Percentiles rank a stretch among this genome's conserved stretches.
phyloP scores from a whole-genome alignment of 2,113 vertebrate species.

The Beaufortia kweichowensis region DNA sequence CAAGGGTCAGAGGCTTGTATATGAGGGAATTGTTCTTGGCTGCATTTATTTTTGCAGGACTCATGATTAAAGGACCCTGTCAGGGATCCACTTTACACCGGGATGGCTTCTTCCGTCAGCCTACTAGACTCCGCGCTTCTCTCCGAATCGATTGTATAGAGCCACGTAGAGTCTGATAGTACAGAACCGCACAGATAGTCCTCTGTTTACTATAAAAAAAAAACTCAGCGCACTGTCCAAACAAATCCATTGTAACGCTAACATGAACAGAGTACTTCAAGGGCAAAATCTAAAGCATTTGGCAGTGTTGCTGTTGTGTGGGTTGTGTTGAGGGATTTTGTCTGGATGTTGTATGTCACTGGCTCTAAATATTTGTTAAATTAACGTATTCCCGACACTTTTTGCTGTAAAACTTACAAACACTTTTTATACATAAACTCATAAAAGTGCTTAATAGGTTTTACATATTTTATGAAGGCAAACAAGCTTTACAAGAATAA shows the following conservation, averaged over 20 bases:
- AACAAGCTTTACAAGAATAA: too few relatives aligned
- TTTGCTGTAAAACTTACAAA: too few relatives aligned
- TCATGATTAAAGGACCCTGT: constrained; percentile 80
- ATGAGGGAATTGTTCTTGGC: constrained; percentile 74
- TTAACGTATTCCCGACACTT: too few relatives aligned
- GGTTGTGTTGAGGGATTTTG: too few relatives aligned
- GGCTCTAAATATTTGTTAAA: too few relatives aligned
- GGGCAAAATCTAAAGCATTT: neutral
- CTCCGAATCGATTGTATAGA: constrained; percentile 38
- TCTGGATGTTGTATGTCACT: too few relatives aligned
- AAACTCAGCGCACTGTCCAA: neutral
- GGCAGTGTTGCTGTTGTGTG: too few relatives aligned
- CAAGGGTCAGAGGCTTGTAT: constrained; percentile 84
- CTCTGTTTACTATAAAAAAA: neutral
- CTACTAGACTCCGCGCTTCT: neutral
- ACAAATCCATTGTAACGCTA: neutral
- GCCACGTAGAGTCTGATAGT: constrained; percentile 25
- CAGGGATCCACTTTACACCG: constrained; percentile 63
- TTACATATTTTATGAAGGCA: too few relatives aligned
- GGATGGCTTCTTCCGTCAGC: constrained; percentile 40
- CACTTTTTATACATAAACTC: too few relatives aligned
- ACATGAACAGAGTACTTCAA: neutral
- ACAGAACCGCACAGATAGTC: constrained; percentile 8
- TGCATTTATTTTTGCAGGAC: constrained; percentile 68
- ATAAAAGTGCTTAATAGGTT: too few relatives aligned